Base-by-base conservation (phyloP, 2,888 invertebrate species). In the Chloromyia formosa region DNA sequence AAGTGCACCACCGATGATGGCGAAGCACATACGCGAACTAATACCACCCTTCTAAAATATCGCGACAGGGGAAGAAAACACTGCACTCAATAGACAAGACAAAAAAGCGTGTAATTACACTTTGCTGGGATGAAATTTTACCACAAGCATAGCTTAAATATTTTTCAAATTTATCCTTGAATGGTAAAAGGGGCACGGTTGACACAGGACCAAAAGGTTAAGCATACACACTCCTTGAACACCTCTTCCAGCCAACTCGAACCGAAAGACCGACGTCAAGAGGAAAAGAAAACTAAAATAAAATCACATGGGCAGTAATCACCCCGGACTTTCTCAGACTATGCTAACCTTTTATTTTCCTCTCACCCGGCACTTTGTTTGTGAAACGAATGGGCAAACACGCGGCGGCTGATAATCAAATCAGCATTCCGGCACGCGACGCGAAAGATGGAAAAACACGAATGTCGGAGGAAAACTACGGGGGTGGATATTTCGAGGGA, bases 381-480 rank as follows among this genome's bases (percentile, higher is more conserved):
- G 27, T 35, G 27, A 60, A 23, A 23, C 23, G 23, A 12, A 23
- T 23, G 20, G 60, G 23, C 62, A 35, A 40, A 40, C 62, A 18
- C 62, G 16, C 3, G 12, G 7, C 27, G 27, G 18, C 27, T 7
- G 16, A 20, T 66, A 27, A 49, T 49, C 66, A 49, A 66, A 66
- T 20, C 22, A 18, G 12, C 66, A 49, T 49, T 66, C 45, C 10
- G 18, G 1, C 20, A 35, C 14, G 14, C 20, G 12, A 22, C 22
- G 14, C 22, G 1, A 45, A 49, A 5, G 20, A 5, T 66, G 3
- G 10, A 56, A 56, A 56, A n/a, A 56, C n/a, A 22, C 10, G 22
- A 66, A 12, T 7, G 49, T 45, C 66, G 18, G 49, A 22, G 62
- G 2, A 66, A 66, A 66, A 45, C 16, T 45, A 66, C 64, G 18